Conservation (phyloP, 2,888 invertebrate genomes). For the Microctonus brassicae region DNA sequence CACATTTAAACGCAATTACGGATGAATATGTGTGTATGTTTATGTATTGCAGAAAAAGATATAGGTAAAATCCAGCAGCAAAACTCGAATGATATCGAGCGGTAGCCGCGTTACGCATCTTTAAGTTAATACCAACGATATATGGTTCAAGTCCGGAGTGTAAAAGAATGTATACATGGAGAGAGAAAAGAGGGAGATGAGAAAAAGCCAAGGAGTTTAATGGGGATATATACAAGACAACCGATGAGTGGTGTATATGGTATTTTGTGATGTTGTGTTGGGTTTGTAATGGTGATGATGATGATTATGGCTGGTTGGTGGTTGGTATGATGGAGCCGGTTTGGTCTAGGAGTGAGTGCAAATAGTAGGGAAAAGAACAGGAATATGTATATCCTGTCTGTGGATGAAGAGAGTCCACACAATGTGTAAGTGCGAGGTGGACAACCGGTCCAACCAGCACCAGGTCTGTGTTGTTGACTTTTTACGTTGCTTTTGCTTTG, state of each 20-base stretch:
- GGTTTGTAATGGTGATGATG: slow-evolving; percentile 12
- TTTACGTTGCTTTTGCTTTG: not conserved
- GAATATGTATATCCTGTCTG: too few relatives aligned
- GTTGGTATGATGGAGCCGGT: slow-evolving; percentile 14
- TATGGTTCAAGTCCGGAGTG: too few relatives aligned
- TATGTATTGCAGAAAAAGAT: too few relatives aligned
- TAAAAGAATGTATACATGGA: not conserved
- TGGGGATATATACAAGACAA: slow-evolving; percentile 14
- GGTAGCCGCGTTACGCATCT: slow-evolving; percentile 22
- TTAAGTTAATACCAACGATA: slow-evolving; percentile 9
- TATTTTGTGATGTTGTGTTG: not conserved
- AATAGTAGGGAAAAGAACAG: too few relatives aligned
- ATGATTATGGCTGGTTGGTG: not conserved
- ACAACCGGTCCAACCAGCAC: slow-evolving; percentile 36
- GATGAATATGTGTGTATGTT: too few relatives aligned
- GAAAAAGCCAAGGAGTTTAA: slow-evolving; percentile 17
- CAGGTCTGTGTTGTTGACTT: not conserved
- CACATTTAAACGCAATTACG: not conserved
- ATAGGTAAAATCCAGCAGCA: not conserved
- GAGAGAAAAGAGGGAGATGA: not conserved
- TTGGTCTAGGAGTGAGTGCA: slow-evolving; percentile 35
- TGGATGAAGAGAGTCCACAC: slow-evolving; percentile 31
- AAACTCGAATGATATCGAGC: not conserved
- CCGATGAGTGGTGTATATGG: slow-evolving; percentile 5
- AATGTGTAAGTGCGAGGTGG: slow-evolving; percentile 34